Conservation (phyloP, 1,140 invertebrate genomes). For the Magallana ariakensis region DNA sequence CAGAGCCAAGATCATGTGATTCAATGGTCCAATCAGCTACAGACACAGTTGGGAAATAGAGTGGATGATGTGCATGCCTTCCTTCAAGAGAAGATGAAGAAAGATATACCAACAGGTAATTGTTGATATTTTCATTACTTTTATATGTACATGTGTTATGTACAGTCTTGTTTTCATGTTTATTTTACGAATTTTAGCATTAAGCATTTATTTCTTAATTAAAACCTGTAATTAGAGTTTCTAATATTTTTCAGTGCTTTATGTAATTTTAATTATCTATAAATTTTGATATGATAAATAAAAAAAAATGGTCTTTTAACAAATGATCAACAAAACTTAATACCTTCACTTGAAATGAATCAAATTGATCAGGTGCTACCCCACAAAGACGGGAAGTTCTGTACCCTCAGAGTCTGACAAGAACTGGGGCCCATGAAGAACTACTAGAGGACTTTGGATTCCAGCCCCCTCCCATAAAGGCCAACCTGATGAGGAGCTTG, state of each 20-base stretch:
- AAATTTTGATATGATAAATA: no score
- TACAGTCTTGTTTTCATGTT: no score
- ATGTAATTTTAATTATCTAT: no score
- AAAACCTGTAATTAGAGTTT: no score
- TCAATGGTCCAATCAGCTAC: conserved; percentile 78
- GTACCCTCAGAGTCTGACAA: conserved; percentile 68
- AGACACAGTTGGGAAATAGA: conserved; percentile 80
- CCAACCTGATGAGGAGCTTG: conserved; percentile 8
- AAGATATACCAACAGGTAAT: conserved; percentile 82
- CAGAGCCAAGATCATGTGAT: conserved; percentile 65
- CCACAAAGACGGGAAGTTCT: conserved; percentile 71
- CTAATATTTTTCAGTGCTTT: no score
- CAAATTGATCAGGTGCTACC: conserved; percentile 66
- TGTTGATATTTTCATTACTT: neutral
- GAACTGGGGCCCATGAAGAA: conserved; percentile 68
- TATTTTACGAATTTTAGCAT: no score
- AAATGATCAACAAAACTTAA: no score
- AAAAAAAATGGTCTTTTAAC: no score
- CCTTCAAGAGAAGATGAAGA: conserved; percentile 81
- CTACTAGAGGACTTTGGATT: conserved; percentile 56
- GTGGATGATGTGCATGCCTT: conserved; percentile 81
- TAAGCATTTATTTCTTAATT: no score
- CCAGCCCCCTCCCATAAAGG: neutral
- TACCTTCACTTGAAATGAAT: no score
- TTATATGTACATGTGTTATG: neutral